Base-by-base conservation (phyloP, 1,140 invertebrate species). In the Harlomillsia oculata region DNA sequence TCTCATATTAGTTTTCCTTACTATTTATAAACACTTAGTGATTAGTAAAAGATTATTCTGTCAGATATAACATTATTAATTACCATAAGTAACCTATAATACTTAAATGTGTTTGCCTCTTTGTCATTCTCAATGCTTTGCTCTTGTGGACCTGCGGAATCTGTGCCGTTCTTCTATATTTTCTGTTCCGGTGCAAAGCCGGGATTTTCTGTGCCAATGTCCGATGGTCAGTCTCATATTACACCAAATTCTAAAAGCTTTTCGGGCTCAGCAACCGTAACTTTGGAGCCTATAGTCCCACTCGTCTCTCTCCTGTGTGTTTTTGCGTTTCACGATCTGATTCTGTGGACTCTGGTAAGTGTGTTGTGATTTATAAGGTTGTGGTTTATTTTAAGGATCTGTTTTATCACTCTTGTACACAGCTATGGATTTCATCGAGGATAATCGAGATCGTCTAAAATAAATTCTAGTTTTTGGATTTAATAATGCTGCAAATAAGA, bases 131-230 rank as follows among this genome's bases (percentile, higher is more conserved):
- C n/a, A n/a, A n/a, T n/a, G n/a, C n/a, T n/a, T n/a, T n/a, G n/a
- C n/a, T n/a, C n/a, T n/a, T n/a, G n/a, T n/a, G n/a, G n/a, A n/a
- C n/a, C n/a, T n/a, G n/a, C n/a, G 32, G 32, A 11, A 34, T n/a
- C n/a, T 34, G 36, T 39, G 25, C 21, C 20, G 20, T 18, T 36
- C 1, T 37, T 36, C 25, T 36, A 8, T 6, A 29, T 20, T 5
- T 25, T 25, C 5, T 25, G 41, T 44, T n/a, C n/a, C n/a, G 41
- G 5, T 20, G 18, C 8, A 20, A 23, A 56, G 56, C 40, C 56
- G 9, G 56, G 48, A 14, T 48, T 58, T 21, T 53, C 56, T 26
- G 40, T 52, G 5, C 56, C 56, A 14, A 58, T 58, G 49, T 58
- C 40, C 13, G 56, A 58, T 6, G 56, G 34, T 3, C 30, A 50